phyloP scores from a whole-genome alignment of 2,113 vertebrate species.

The Vidua macroura region DNA sequence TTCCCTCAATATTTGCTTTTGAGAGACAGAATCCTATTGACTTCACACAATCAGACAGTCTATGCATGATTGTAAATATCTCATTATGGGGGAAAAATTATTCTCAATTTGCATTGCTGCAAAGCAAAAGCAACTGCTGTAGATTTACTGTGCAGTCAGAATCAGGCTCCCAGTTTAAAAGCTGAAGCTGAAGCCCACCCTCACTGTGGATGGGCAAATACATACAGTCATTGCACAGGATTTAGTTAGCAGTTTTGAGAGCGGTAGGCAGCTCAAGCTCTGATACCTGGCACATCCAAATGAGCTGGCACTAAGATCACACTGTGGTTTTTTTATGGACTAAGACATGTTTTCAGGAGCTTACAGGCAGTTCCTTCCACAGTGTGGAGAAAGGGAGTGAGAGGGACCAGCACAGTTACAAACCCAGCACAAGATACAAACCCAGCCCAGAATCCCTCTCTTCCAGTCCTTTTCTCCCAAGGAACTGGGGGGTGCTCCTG shows the following conservation, averaged over 20 bases:
- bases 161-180: neutral
- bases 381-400: neutral
- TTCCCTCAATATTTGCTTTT: neutral
- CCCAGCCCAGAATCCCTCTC: neutral
- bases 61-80: neutral
- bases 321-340: neutral
- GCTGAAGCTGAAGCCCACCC: neutral
- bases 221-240: fast-evolving
- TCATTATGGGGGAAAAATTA: fast-evolving
- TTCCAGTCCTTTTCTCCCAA: neutral
- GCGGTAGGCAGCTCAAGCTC: neutral
- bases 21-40: neutral
- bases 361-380: neutral
- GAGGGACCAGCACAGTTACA: neutral
- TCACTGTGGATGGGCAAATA: neutral
- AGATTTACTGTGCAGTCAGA: neutral
- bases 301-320: neutral
- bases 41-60: neutral
- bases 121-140: neutral
- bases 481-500: neutral
- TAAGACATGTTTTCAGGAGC: neutral
- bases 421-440: neutral
- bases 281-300: neutral
- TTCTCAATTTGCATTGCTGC: neutral
- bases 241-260: neutral